A percentile compares a stretch with the other conserved stretches of the same genome.
Evolutionary conservation across 2,888 invertebrate species (phyloP).

Genomic region (Graphium colonna): DNA sequence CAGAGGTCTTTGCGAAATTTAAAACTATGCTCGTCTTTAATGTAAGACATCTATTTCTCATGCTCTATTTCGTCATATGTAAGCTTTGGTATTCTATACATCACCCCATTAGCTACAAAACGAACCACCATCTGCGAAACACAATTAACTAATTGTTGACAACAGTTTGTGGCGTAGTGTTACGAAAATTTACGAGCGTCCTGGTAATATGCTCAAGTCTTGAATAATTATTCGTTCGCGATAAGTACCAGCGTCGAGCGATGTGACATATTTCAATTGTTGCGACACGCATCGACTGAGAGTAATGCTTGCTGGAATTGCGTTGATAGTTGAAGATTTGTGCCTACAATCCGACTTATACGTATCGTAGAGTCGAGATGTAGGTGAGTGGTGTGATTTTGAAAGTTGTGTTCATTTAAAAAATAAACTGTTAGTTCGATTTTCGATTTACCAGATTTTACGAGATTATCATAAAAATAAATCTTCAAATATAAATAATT

Average conservation of each 20-base stretch:
- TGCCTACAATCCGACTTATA: neutral
- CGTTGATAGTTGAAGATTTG: neutral
- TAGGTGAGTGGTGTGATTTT: too few relatives aligned
- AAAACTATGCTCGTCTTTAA: too few relatives aligned
- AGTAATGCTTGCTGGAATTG: conserved; percentile 20
- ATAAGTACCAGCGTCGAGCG: too few relatives aligned
- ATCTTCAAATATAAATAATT: too few relatives aligned
- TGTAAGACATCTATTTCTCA: neutral
- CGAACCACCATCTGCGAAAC: conserved; percentile 28
- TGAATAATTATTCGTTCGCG: conserved; percentile 35
- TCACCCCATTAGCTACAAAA: conserved; percentile 12
- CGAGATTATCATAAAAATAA: too few relatives aligned
- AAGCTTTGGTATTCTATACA: too few relatives aligned
- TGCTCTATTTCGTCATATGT: too few relatives aligned
- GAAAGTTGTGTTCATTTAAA: too few relatives aligned
- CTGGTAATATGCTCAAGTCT: conserved; percentile 33
- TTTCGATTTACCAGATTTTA: too few relatives aligned
- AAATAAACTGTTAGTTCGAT: too few relatives aligned
- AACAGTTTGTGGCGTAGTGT: conserved; percentile 26
- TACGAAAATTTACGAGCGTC: conserved; percentile 44
- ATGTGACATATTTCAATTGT: conserved; percentile 20
- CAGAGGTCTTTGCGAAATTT: too few relatives aligned
- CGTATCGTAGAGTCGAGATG: neutral
- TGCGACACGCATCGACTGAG: conserved; percentile 9
- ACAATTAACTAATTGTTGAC: conserved; percentile 36